Evolutionary conservation across 2,888 invertebrate genomes (phyloP), one percentile per base, ranked within the genome.

Genomic region (Platycnemis pennipes): DNA sequence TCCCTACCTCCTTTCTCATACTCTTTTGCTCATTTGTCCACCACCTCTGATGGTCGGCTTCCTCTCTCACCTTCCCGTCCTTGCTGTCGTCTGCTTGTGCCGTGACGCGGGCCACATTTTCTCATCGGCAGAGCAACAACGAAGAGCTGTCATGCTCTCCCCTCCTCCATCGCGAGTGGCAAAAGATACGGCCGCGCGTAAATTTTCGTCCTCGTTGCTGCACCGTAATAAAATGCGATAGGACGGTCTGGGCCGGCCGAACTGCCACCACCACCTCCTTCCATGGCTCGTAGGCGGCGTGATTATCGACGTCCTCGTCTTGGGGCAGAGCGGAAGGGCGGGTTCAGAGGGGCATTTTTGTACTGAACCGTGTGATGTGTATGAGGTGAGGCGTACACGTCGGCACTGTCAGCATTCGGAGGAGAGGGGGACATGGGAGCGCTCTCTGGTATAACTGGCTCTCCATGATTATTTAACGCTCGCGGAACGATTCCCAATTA

Each of bases 71-170:
- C 22, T 26, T 63, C 63, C 63, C 63, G 22, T 22, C 19, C 63
- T 5, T 7, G 5, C 63, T 26, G 5, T 22, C 49, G 26, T 53
- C 53, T 89, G 16, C n/a, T 7, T 16, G 22, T 11, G 19, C 63
- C 44, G 91, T 37, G 63, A 63, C n/a, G 42, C 53, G 91, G 63
- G 63, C 91, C 91, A 63, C 91, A 91, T 91, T 91, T 91, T 91
- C 91, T 91, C 91, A 91, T 91, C 91, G 91, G 69, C 91, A 91
- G 91, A 69, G 91, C 69, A 91, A 69, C 91, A 91, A 69, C 91
- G 53, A 44, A 91, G 91, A 91, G 44, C 45, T 91, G 91, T 91
- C 91, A 91, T 44, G 91, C 69, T 42, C 91, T 37, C 63, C n/a
- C 26, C 63, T 26, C n/a, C n/a, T 26, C 63, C 63, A 56, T 53